Base-by-base conservation (phyloP, 2,113 vertebrate species). In the Gasterosteus aculeatus region DNA sequence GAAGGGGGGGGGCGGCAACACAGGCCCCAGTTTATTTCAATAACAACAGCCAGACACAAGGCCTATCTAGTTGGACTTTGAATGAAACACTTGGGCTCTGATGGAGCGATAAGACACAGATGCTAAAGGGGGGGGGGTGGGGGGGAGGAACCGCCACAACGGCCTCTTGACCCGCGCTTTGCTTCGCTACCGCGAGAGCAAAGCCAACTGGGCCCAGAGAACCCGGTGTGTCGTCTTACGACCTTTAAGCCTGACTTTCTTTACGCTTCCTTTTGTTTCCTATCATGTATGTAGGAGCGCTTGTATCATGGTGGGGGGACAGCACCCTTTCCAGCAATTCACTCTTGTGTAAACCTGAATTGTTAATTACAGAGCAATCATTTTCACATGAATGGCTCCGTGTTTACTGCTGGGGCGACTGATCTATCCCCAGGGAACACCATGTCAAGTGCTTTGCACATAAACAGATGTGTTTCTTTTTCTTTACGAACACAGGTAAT, bases 11-110 rank as follows among this genome's bases (percentile, higher is more conserved):
- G 84, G 87, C 70, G 85, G 88, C 82, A 77, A 33, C 74, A 59
- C 79, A 65, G 75, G 77, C 81, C 85, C 51, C 90, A 87, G 85
- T 93, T 91, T 93, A 95, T 95, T 94, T 94, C 90, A 94, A 95
- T 94, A 93, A 95, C 92, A 94, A 94, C 91, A 91, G 88, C 75
- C 88, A 89, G 89, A 93, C 93, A 94, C 91, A 90, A 83, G 85
- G 92, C 92, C 91, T 90, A 92, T 92, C 92, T 88, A 87, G 87
- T 91, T 89, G 63, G 81, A 90, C 87, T 92, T 86, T 94, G 91
- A 93, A 94, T 94, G 89, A 93, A 93, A 92, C 91, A 85, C 91
- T 91, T 87, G 91, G 91, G 75, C 89, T 87, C 87, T 82, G 93
- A 94, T 94, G 86, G 81, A 81, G 84, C 46, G 93, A 94, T 94